Conservation (phyloP, 2,888 invertebrate species). For the Leucophora obtusa region DNA sequence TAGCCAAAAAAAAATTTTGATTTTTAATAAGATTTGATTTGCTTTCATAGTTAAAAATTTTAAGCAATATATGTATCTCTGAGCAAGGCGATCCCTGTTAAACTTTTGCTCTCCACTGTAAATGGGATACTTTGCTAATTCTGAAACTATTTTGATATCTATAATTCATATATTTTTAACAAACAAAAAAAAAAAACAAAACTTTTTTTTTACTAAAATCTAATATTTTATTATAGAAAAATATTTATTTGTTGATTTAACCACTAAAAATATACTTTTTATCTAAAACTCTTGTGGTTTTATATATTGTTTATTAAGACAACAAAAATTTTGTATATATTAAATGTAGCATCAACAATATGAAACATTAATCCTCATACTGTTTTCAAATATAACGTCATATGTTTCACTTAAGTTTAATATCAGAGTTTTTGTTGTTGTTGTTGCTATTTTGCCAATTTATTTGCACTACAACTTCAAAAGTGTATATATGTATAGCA, state of each 20-base stretch:
- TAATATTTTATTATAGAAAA: too few species aligned
- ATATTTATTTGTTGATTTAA: not conserved
- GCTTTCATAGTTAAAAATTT: too few species aligned
- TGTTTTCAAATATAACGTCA: constrained; percentile 15
- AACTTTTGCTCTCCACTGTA: too few species aligned
- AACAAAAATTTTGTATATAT: not conserved
- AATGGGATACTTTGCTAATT: too few species aligned
- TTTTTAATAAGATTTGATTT: too few species aligned
- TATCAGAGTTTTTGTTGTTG: constrained; percentile 10
- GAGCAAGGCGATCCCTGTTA: too few species aligned
- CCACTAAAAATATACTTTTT: not conserved
- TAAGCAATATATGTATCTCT: too few species aligned
- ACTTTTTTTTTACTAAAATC: not conserved
- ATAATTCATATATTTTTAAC: not conserved
- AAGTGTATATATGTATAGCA: not conserved
- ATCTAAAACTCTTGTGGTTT: constrained; percentile 3
- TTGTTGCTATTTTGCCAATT: constrained; percentile 44
- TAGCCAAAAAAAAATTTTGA: too few species aligned
- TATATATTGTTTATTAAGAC: constrained; percentile 23
- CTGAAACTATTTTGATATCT: too few species aligned
- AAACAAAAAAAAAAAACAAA: too few species aligned
- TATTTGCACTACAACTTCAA: constrained; percentile 44
- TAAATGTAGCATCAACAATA: constrained; percentile 9
- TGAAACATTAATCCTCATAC: constrained; percentile 6
- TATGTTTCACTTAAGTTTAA: constrained; percentile 45